phyloP scores from a whole-genome alignment of 2,797 vertebrate genomes.

The Lerista edwardsae region DNA sequence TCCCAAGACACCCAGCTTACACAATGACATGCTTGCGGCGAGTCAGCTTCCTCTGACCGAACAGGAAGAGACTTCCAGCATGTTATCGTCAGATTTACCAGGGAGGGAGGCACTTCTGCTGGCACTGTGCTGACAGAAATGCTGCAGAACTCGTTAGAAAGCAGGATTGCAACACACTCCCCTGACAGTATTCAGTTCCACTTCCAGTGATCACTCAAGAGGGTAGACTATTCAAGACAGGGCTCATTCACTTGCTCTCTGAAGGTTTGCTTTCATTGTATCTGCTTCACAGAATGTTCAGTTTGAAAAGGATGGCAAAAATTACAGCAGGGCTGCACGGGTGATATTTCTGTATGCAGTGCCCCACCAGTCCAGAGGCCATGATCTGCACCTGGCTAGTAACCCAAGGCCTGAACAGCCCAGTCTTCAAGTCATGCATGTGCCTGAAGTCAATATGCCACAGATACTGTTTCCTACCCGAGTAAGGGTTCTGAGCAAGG shows the following conservation, averaged over 20 bases:
- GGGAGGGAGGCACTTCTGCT: not conserved
- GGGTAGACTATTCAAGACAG: not conserved
- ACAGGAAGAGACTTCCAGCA: not conserved
- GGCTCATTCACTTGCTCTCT: not conserved
- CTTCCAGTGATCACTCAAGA: not conserved
- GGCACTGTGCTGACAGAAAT: not conserved
- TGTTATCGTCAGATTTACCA: slow-evolving; percentile 2
- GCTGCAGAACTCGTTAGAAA: slow-evolving; percentile 21
- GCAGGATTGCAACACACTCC: not conserved
- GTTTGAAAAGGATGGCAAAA: not conserved
- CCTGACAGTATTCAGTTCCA: not conserved
- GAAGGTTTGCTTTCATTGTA: not conserved
- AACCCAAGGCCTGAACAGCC: not conserved
- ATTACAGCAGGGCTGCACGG: not conserved
- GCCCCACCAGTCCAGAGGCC: not conserved
- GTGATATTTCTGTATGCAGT: not conserved
- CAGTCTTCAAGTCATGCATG: not conserved
- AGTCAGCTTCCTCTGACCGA: slow-evolving; percentile 16
- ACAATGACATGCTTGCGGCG: not conserved
- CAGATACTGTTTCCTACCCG: not conserved
- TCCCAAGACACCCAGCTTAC: not conserved
- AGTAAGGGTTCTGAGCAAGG: not conserved
- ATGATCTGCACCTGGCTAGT: too few relatives aligned
- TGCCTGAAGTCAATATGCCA: not conserved
- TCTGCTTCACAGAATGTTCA: not conserved